phyloP scores from a whole-genome alignment of 2,113 vertebrate genomes.

The Sinosuthora webbiana region DNA sequence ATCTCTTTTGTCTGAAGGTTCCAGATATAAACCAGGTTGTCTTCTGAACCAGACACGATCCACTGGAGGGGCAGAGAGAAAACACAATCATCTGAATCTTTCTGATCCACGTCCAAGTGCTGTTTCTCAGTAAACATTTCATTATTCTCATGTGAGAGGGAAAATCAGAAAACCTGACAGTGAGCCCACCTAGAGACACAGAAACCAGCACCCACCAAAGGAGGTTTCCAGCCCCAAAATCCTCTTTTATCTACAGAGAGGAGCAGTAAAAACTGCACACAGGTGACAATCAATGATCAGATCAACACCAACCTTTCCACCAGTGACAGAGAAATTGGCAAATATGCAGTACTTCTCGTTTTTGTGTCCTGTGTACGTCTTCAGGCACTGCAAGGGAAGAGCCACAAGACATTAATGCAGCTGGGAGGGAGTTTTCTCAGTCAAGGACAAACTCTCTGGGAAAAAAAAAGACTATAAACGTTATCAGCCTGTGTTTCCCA shows the following conservation, averaged over 20 bases:
- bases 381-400: conserved; percentile 86
- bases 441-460: neutral
- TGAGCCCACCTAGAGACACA: neutral
- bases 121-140: neutral
- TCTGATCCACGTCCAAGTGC: neutral
- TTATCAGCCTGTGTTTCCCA: neutral
- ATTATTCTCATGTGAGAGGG: neutral
- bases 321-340: conserved; percentile 97
- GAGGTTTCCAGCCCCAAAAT: neutral
- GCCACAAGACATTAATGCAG: neutral
- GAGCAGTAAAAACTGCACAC: neutral
- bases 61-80: conserved; percentile 75
- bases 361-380: conserved; percentile 98
- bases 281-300: neutral
- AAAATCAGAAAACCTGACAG: neutral
- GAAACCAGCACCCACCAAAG: neutral
- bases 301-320: conserved; percentile 83
- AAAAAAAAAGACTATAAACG: neutral
- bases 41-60: conserved; percentile 98
- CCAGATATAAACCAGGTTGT: conserved; percentile 99
- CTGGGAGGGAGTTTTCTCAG: neutral
- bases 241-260: neutral
- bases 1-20: conserved; percentile 99
- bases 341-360: conserved; percentile 99
- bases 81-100: neutral